A percentile compares a stretch with the other conserved stretches of the same genome.
phyloP scores from a whole-genome alignment of 2,888 invertebrate genomes.

The Rhamnusium bicolor region DNA sequence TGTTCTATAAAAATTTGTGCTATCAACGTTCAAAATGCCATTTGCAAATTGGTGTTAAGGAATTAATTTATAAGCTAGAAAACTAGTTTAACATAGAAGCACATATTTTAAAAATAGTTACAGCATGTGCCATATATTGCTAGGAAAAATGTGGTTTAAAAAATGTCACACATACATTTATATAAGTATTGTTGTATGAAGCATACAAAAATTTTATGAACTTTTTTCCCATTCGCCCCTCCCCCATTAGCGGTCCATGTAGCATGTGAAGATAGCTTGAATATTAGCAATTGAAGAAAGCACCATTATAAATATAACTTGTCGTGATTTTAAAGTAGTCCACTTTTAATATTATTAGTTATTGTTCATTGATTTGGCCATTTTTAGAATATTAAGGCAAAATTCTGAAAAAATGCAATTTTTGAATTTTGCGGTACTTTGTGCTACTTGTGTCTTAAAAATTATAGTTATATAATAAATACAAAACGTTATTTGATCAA shows the following conservation, averaged over 20 bases:
- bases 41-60: constrained; percentile 46
- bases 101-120: constrained; percentile 54
- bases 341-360: constrained; percentile 59
- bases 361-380: constrained; percentile 64
- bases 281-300: constrained; percentile 71
- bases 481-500: constrained; percentile 42
- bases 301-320: constrained; percentile 67
- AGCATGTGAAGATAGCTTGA: constrained; percentile 72
- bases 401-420: constrained; percentile 60
- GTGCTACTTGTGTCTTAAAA: constrained; percentile 52
- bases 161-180: constrained; percentile 70
- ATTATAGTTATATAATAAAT: constrained; percentile 6
- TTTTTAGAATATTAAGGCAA: constrained; percentile 58
- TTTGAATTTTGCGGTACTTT: constrained; percentile 50
- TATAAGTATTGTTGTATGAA: constrained; percentile 67
- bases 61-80: constrained; percentile 47
- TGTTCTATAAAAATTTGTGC: constrained; percentile 45
- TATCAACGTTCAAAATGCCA: constrained; percentile 55
- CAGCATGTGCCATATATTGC: constrained; percentile 51
- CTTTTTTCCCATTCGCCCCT: constrained; percentile 68
- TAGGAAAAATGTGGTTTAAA: constrained; percentile 50
- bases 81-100: constrained; percentile 51
- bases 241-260: constrained; percentile 70
- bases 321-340: constrained; percentile 64
- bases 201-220: constrained; percentile 70